Evolutionary conservation across 2,888 invertebrate species (phyloP), one percentile per base, ranked within the genome.

Genomic region (Malacosoma neustria): DNA sequence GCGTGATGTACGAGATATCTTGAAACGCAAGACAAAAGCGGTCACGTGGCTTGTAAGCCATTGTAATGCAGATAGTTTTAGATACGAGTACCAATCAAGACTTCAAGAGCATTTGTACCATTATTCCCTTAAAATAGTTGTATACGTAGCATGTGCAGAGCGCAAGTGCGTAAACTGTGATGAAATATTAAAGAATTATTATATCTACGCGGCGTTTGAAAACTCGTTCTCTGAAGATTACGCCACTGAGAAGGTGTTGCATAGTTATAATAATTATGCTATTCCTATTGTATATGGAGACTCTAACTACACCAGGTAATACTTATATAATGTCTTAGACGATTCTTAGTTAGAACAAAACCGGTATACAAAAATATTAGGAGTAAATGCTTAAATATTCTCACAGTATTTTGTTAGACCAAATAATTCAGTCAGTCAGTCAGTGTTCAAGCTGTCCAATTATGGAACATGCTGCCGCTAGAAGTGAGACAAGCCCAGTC

Each of bases 231-330:
- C 62, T 32, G 57, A 61, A 37, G 72, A 79, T 51, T 75, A 71
- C 49, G 70, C 76, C 22, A 66, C 75, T 1, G 72, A 73, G 39
- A 74, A 74, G 44, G 61, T 75, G 32, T 46, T 79, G 13, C 62
- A 63, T 33, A 73, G 82, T 5, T 73, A 85, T 42, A 75, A 88
- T 58, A 88, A 89, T 68, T 87, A 89, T 49, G 84, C 89, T 7
- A 76, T 92, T n/a, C 91, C 92, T 4, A 87, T 92, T 42, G 90
- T 91, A 14, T 90, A 88, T 72, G 91, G 91, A 1, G 89, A 87
- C 3, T 88, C 88, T 42, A 89, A 91, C 68, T 92, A 92, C 58
- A 69, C 36, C 49, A 71, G 72, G 75, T 76, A 57, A 45, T 1
- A 11, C 12, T n/a, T 15, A 15, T 11, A 14, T 9, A 36, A 14